Conservation (phyloP, 2,797 vertebrate species). For the Heliangelus exortis region DNA sequence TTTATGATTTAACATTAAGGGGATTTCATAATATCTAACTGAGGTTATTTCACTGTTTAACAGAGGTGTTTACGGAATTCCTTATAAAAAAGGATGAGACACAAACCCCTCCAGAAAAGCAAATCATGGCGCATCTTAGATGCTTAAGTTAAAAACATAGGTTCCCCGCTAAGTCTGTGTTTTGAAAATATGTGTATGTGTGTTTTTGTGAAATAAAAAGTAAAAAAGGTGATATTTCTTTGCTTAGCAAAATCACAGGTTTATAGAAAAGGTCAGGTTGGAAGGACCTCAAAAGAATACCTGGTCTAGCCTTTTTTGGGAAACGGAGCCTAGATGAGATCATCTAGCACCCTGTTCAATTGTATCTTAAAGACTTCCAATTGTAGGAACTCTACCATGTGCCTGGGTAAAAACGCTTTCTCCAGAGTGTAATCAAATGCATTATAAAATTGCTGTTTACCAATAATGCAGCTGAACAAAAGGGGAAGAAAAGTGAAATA, state of each 20-base stretch:
- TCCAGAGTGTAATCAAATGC: not conserved
- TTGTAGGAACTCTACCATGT: not conserved
- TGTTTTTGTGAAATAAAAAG: not conserved
- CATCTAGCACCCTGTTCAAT: not conserved
- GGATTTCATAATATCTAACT: not conserved
- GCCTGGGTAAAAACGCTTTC: not conserved
- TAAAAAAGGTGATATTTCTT: not conserved
- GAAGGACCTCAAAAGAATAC: not conserved
- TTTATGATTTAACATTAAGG: not conserved
- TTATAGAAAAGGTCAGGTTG: not conserved
- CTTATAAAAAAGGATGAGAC: not conserved
- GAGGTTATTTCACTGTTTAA: not conserved
- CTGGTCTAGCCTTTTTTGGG: not conserved
- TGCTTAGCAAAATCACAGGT: not conserved
- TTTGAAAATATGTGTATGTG: not conserved
- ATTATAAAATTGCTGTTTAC: constrained; percentile 6
- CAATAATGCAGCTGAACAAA: not conserved
- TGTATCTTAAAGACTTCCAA: not conserved
- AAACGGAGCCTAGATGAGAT: not conserved
- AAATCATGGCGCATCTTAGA: not conserved
- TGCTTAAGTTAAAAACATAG: not conserved
- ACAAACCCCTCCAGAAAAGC: not conserved
- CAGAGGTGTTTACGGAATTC: not conserved
- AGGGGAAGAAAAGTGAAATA: not conserved
- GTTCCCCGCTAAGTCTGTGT: not conserved